Conservation (phyloP, 2,888 invertebrate species). For the Tanypteryx hageni region DNA sequence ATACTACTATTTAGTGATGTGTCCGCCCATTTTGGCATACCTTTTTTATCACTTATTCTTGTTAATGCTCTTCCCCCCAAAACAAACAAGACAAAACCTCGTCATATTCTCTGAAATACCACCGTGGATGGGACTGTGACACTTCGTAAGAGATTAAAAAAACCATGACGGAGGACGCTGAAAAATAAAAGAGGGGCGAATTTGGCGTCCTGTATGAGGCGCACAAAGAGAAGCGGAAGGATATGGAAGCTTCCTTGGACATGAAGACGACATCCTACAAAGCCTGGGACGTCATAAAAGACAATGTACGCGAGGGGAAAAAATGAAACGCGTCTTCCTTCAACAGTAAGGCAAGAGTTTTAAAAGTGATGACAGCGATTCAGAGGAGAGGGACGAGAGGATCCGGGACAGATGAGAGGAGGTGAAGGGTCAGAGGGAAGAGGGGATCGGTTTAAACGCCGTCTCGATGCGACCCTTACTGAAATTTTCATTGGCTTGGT, state of each 20-base stretch:
- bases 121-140: neutral
- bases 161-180: too few relatives aligned
- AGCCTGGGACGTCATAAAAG: neutral
- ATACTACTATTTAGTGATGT: too few relatives aligned
- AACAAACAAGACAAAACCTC: too few relatives aligned
- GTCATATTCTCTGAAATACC: neutral
- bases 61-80: too few relatives aligned
- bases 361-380: neutral
- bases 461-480: too few relatives aligned
- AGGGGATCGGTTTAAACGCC: too few relatives aligned
- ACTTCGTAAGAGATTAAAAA: neutral
- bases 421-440: neutral
- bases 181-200: neutral
- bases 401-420: neutral
- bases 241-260: neutral
- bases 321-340: neutral
- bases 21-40: too few relatives aligned
- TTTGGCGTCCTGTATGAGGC: neutral
- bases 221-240: neutral
- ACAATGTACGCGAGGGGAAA: neutral
- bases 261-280: constrained; percentile 12
- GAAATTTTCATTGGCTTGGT: too few relatives aligned
- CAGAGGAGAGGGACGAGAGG: too few relatives aligned
- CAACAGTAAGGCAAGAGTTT: neutral
- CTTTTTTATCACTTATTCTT: too few relatives aligned